Conservation (phyloP, 2,888 invertebrate species). For the Drosophila paucipuncta region DNA sequence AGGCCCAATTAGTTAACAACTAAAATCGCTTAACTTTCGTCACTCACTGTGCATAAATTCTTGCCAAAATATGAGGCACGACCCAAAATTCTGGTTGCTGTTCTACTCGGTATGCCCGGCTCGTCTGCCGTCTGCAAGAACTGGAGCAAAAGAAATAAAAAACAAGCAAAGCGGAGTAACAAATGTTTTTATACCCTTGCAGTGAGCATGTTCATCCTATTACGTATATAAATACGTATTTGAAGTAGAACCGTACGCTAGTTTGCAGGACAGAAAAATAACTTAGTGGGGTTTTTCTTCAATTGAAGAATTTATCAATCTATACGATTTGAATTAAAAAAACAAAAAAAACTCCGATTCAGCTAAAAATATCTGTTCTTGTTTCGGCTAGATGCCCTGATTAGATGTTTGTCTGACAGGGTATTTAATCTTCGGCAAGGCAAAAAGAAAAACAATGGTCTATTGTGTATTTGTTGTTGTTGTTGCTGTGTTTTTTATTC, state of each 20-base stretch:
- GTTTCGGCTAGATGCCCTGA: not conserved
- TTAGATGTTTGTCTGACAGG: not conserved
- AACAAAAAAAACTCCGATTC: too few species aligned
- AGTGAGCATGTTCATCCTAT: not conserved
- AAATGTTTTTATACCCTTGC: slow-evolving; percentile 43
- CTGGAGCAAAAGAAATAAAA: slow-evolving; percentile 44
- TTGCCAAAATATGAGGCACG: slow-evolving; percentile 54
- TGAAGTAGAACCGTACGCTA: too few species aligned
- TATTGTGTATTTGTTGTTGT: not conserved
- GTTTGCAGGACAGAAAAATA: not conserved
- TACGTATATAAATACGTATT: not conserved
- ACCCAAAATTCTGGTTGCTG: slow-evolving; percentile 4
- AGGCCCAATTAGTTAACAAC: slow-evolving; percentile 56
- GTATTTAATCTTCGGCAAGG: not conserved
- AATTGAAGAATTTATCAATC: not conserved
- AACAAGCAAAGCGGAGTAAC: slow-evolving; percentile 18
- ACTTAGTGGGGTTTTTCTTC: not conserved
- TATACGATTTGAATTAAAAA: not conserved
- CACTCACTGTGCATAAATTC: slow-evolving; percentile 58
- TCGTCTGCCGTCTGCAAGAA: slow-evolving; percentile 52
- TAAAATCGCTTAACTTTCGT: slow-evolving; percentile 55
- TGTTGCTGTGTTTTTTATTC: not conserved
- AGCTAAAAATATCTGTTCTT: too few species aligned
- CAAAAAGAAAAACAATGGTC: not conserved
- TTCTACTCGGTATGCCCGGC: slow-evolving; percentile 50